phyloP scores from a whole-genome alignment of 2,797 vertebrate genomes.

The Natrix natrix region DNA sequence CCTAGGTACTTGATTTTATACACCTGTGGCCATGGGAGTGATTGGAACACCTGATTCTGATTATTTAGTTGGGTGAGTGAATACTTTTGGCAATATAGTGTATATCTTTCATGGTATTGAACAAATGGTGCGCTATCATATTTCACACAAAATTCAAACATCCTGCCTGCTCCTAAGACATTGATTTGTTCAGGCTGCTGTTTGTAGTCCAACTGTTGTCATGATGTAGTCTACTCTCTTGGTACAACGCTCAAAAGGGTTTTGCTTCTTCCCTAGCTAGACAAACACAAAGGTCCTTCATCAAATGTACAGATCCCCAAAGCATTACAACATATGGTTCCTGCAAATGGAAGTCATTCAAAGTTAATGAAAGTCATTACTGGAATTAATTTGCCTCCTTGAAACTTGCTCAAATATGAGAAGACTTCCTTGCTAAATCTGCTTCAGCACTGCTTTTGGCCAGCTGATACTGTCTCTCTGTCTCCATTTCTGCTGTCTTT shows the following conservation, averaged over 20 bases:
- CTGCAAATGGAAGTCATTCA: not conserved
- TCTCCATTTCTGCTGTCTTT: not conserved
- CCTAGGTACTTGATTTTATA: too few species aligned
- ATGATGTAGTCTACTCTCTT: not conserved
- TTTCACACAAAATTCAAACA: not conserved
- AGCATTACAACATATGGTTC: not conserved
- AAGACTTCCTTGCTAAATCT: not conserved
- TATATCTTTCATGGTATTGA: not conserved
- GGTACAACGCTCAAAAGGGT: not conserved
- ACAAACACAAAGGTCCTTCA: not conserved
- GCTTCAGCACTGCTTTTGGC: not conserved
- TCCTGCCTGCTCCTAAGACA: not conserved
- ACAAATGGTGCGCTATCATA: not conserved
- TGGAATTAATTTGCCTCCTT: not conserved
- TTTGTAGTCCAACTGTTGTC: not conserved
- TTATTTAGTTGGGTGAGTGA: too few species aligned
- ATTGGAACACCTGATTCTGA: too few species aligned
- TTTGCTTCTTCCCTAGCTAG: not conserved
- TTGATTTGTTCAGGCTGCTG: not conserved
- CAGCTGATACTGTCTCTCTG: not conserved
- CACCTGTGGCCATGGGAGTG: too few species aligned
- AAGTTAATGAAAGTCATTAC: not conserved
- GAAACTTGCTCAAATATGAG: not conserved
- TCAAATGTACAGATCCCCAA: not conserved
- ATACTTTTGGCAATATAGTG: too few species aligned